Evolutionary conservation across 2,113 vertebrate genomes (phyloP).

Genomic region (Pongo abelii): DNA sequence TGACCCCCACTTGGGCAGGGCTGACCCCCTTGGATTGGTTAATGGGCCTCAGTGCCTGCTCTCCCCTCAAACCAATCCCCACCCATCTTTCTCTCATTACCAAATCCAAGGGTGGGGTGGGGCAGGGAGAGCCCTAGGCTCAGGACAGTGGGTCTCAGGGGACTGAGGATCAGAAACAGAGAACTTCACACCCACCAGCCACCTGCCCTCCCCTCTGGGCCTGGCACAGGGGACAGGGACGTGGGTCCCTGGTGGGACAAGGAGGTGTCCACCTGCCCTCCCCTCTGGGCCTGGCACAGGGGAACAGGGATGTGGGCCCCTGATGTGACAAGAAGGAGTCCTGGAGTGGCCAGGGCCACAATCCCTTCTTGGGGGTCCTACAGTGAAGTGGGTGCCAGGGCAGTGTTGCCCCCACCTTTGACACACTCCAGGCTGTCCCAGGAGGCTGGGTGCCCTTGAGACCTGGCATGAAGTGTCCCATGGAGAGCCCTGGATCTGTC

Average conservation of each 20-base stretch:
- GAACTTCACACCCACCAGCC: neutral
- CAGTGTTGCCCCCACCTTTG: too few species aligned
- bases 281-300: accelerated
- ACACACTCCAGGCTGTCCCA: accelerated
- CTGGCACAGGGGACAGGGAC: too few species aligned
- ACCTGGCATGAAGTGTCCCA: neutral
- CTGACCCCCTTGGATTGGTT: neutral
- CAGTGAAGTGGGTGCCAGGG: too few species aligned
- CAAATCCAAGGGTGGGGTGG: neutral
- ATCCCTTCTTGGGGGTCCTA: neutral
- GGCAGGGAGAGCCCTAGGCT: neutral
- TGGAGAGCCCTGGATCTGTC: neutral
- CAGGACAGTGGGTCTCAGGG: neutral
- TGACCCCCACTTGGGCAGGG: too few species aligned
- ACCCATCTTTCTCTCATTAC: neutral
- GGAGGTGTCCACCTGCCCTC: neutral
- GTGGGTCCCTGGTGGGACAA: too few species aligned
- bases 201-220: neutral
- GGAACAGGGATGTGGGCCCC: accelerated
- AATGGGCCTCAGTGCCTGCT: too few species aligned
- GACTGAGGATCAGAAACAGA: neutral
- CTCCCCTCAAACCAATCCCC: too few species aligned
- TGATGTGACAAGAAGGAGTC: neutral
- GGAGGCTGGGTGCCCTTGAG: neutral
- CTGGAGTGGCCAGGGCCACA: neutral